Evolutionary conservation across 1,140 invertebrate genomes (phyloP), one percentile per base, ranked within the genome.

Genomic region (Thaumetopoea pityocampa): DNA sequence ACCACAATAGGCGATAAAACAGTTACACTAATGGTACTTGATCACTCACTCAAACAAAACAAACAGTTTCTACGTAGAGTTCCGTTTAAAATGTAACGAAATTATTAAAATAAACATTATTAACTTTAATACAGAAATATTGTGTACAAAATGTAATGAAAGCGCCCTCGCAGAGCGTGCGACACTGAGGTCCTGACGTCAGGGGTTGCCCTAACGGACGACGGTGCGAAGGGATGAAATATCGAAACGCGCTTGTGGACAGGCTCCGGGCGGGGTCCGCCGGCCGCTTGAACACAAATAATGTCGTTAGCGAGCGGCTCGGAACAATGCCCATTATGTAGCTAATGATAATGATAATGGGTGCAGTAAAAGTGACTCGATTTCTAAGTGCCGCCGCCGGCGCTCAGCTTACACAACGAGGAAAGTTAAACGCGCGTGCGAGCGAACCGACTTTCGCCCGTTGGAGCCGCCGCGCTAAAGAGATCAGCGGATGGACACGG

Each of bases 321-420:
- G 22, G 26, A 27, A 43, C n/a, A 53, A 38, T 38, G 35, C 40
- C 37, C 28, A 49, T 52, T 45, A 54, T 50, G n/a, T n/a, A n/a
- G n/a, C n/a, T n/a, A n/a, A n/a, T 48, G 29, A 15, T 55, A 44
- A 58, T 56, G 38, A 51, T 54, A 67, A 64, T 58, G 48, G 40
- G 61, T 60, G 56, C 43, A 55, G 54, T 74, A 79, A 71, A 69
- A 69, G 61, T 69, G 51, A 65, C 50, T 72, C 67, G 74, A 81
- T 81, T 81, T 81, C 74, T 78, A 81, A 58, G 57, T 72, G 55
- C 62, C 77, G 81, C 74, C 68, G 72, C 73, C 77, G 53, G 59
- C 67, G 70, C 65, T 70, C 57, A 69, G 64, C 79, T 84, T 84
- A 84, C 76, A 84, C 80, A 84, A 84, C 80, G 77, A 84, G 78